Conservation (phyloP, 2,113 vertebrate genomes). For the crab-eating macaque (Macaca fascicularis) region DNA sequence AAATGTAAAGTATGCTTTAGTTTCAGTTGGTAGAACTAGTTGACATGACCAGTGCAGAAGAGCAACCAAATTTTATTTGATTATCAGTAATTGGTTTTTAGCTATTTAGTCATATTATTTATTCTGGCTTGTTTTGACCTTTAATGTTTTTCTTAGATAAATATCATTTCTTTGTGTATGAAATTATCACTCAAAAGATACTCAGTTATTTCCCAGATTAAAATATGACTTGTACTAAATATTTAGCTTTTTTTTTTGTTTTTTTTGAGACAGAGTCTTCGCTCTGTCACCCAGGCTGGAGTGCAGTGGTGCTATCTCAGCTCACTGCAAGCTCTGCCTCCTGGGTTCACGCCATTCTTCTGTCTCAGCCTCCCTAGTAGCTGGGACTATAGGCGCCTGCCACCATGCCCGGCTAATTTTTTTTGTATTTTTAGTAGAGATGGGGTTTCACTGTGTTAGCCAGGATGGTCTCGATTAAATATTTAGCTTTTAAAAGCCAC, state of each 20-base stretch:
- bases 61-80: slow-evolving; percentile 31
- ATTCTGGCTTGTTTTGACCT: slow-evolving; percentile 13
- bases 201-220: slow-evolving; percentile 28
- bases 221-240: slow-evolving; percentile 24
- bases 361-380: too few species aligned
- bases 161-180: neutral
- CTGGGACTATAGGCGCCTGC: too few species aligned
- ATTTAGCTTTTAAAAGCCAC: neutral
- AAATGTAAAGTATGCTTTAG: neutral
- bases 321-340: too few species aligned
- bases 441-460: too few species aligned
- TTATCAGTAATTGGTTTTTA: neutral
- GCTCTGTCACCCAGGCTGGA: too few species aligned
- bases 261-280: too few species aligned
- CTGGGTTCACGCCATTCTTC: too few species aligned
- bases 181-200: neutral
- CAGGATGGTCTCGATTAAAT: neutral
- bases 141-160: slow-evolving; percentile 8
- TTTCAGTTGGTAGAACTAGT: neutral
- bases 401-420: too few species aligned
- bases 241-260: neutral
- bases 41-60: neutral
- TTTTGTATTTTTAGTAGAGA: too few species aligned
- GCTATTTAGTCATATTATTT: slow-evolving; percentile 30
- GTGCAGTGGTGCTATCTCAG: too few species aligned